These are phyloP conservation scores for Chrysaora quinquecirrha DNA, from an alignment of 30 jellyfish, hydroid and myxozoan genomes.

Conservation along the genomic window DNA sequence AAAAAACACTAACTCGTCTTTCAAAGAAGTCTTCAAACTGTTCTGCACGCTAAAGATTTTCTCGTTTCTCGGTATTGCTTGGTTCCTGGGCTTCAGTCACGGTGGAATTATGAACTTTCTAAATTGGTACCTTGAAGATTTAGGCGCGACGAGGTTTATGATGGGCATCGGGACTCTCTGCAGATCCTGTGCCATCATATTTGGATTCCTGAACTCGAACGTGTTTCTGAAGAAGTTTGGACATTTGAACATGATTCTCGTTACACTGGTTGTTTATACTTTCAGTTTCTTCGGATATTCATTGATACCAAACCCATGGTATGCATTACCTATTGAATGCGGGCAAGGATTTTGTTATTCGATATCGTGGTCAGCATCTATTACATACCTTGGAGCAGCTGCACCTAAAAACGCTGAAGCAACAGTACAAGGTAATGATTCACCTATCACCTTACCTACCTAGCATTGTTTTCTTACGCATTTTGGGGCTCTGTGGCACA, in stretches of 20 bases:
- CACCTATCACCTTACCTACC: too few relatives aligned
- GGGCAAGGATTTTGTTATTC: slow-evolving; percentile 95
- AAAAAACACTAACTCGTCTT: slow-evolving; percentile 17
- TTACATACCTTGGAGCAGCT: slow-evolving; percentile 95
- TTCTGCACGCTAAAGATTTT: slow-evolving; percentile 71
- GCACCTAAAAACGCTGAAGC: slow-evolving; percentile 94
- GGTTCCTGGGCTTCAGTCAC: slow-evolving; percentile 97
- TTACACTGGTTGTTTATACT: slow-evolving; percentile 84
- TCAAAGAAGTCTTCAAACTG: slow-evolving; percentile 63
- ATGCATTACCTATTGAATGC: slow-evolving; percentile 93
- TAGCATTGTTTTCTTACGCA: too few relatives aligned
- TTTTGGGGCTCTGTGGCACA: too few relatives aligned
- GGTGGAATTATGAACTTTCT: slow-evolving; percentile 99
- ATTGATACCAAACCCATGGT: slow-evolving; percentile 90
- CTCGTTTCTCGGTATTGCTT: slow-evolving; percentile 82
- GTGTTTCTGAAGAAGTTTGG: slow-evolving; percentile 75
- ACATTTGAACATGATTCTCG: slow-evolving; percentile 75
- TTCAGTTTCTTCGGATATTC: slow-evolving; percentile 93
- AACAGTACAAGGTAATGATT: slow-evolving; percentile 92
- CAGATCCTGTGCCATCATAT: slow-evolving; percentile 79
- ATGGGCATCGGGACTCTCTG: slow-evolving; percentile 98
- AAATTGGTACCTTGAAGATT: slow-evolving; percentile 98
- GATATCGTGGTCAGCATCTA: slow-evolving; percentile 98
- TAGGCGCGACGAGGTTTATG: slow-evolving; percentile 98
- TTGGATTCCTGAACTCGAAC: slow-evolving; percentile 84